These are phyloP conservation scores for Taphrorychus bicolor DNA, from an alignment of 2,888 invertebrate genomes.

Conservation along the genomic window DNA sequence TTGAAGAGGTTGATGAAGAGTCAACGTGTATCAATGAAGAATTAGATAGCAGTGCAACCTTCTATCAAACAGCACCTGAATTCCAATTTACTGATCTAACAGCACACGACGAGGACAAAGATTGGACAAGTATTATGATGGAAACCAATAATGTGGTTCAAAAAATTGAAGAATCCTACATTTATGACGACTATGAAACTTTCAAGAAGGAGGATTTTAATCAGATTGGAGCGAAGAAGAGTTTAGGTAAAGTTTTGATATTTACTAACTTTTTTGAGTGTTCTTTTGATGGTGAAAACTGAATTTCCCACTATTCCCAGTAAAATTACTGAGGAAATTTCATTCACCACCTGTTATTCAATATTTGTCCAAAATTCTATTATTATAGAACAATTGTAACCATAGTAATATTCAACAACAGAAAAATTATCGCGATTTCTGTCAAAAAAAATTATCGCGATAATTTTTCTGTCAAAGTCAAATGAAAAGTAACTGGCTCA, in stretches of 20 bases:
- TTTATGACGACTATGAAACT: slow-evolving; percentile 43
- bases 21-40: not conserved
- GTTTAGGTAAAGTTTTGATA: not conserved
- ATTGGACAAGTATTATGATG: slow-evolving; percentile 34
- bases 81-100: slow-evolving; percentile 21
- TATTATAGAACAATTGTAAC: not conserved
- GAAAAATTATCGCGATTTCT: no score
- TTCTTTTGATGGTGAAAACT: no score
- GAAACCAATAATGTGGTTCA: slow-evolving; percentile 42
- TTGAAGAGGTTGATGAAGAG: slow-evolving; percentile 7
- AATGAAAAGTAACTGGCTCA: no score
- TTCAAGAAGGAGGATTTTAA: slow-evolving; percentile 36
- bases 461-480: no score
- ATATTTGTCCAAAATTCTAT: not conserved
- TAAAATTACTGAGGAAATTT: no score
- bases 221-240: slow-evolving; percentile 19
- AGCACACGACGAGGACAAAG: slow-evolving; percentile 22
- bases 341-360: not conserved
- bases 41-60: not conserved
- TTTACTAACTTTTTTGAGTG: no score
- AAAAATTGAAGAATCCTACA: slow-evolving; percentile 46
- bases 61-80: slow-evolving; percentile 30
- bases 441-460: no score
- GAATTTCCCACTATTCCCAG: no score
- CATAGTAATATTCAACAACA: no score